A percentile compares a stretch with the other conserved stretches of the same genome.
Conservation (phyloP, 2,888 invertebrate genomes). For the Phaonia tiefii region DNA sequence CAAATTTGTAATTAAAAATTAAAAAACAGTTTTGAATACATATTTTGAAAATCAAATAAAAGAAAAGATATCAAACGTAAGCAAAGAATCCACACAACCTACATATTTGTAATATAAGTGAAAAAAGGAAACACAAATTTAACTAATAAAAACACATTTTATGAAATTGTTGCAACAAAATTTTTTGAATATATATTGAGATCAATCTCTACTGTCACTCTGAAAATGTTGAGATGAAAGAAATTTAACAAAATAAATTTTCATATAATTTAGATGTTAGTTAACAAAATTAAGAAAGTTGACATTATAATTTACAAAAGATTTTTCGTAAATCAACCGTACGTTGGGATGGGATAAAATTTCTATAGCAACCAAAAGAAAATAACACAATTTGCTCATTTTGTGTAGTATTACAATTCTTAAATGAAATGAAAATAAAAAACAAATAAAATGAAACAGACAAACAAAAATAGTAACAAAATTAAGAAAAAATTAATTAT, state of each 20-base stretch:
- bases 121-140: constrained; percentile 19
- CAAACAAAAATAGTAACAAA: constrained; percentile 33
- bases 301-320: constrained; percentile 42
- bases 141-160: constrained; percentile 63
- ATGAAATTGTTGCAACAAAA: constrained; percentile 63
- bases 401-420: constrained; percentile 59
- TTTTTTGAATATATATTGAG: too few species aligned
- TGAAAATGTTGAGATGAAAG: neutral
- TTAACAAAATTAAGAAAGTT: constrained; percentile 15
- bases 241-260: constrained; percentile 21
- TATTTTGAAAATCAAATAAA: constrained; percentile 10
- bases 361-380: constrained; percentile 44
- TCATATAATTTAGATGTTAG: constrained; percentile 38
- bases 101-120: constrained; percentile 39
- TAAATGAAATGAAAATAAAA: constrained; percentile 23
- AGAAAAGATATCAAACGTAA: too few species aligned
- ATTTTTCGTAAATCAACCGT: constrained; percentile 29
- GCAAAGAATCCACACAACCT: neutral
- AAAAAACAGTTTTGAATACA: neutral
- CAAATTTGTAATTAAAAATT: constrained; percentile 10
- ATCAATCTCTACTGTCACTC: constrained; percentile 19
- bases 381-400: constrained; percentile 54
- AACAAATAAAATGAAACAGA: constrained; percentile 43
- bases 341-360: constrained; percentile 49
- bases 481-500: constrained; percentile 51